Base-by-base conservation (phyloP, 2,797 vertebrate species). In the Linurgus olivaceus region DNA sequence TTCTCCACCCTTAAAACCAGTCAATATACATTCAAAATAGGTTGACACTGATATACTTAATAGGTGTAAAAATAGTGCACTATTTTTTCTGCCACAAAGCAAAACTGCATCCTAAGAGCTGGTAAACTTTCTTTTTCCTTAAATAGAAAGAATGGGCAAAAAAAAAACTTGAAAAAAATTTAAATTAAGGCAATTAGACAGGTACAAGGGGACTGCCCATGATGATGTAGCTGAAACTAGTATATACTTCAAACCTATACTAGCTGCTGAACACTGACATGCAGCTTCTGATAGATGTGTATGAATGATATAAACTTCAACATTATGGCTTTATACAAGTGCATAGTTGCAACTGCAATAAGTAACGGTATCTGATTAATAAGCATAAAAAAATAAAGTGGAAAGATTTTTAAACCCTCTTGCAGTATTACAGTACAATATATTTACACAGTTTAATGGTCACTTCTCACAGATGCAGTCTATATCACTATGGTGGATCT, bases 1-100 rank as follows among this genome's bases (percentile, higher is more conserved):
- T 89, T 93, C 75, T 89, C 91, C 95, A 88, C 81, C 95, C 96
- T 94, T 96, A 94, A 96, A 96, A 98, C 96, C 97, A 97, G 97
- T 94, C 57, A 33, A 97, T 97, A 97, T 97, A 99, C 98, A 98
- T 99, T 98, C 98, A 98, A 98, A 97, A 97, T 71, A 98, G 96
- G 91, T 97, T 97, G 97, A 98, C 92, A 86, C 40, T 97, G 97
- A 97, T 96, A 86, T 96, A 98, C 97, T 96, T 97, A 96, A 91
- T 96, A 96, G 95, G 71, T 97, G 97, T 95, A 98, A 97, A 98
- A 98, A 98, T 96, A 98, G 97, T 98, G 98, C 97, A 97, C 96
- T 98, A 95, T 94, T 91, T 95, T 96, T 97, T 97, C 97, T 97
- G 95, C 96, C 95, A 97, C 96, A 95, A 97, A 97, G 97, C 97